Evolutionary conservation across 2,113 vertebrate genomes (phyloP).

Genomic region (Oreochromis aureus): DNA sequence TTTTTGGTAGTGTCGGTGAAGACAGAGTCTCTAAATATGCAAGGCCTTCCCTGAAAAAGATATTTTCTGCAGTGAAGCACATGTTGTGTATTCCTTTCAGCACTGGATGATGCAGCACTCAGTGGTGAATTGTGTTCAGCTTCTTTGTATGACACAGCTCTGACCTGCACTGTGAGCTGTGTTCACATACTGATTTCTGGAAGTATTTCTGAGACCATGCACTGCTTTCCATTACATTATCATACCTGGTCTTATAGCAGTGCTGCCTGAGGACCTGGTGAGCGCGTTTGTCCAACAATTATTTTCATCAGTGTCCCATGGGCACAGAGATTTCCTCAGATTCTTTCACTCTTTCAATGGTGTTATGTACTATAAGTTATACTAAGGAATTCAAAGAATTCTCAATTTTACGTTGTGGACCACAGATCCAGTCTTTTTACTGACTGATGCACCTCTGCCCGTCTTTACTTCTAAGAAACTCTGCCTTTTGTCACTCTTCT

Average conservation of each 20-base stretch:
- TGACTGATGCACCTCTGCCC: too few species aligned
- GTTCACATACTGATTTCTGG: not conserved
- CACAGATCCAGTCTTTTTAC: too few species aligned
- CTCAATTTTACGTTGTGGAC: too few species aligned
- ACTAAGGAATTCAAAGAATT: too few species aligned
- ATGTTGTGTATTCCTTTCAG: not conserved
- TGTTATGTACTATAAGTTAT: too few species aligned
- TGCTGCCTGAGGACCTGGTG: not conserved
- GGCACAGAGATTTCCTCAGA: too few species aligned
- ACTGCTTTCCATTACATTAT: not conserved
- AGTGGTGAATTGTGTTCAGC: not conserved
- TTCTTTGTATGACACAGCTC: not conserved
- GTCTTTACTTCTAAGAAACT: too few species aligned
- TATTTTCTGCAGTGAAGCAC: not conserved
- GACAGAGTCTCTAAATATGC: not conserved
- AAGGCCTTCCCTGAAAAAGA: not conserved
- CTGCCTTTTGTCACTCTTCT: too few species aligned
- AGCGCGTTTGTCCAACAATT: too few species aligned
- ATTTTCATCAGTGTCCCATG: too few species aligned
- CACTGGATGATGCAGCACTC: not conserved
- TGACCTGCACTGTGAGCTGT: not conserved
- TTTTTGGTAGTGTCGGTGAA: not conserved
- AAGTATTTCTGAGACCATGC: not conserved
- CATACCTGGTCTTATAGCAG: not conserved
- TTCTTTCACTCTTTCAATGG: too few species aligned